Percentiles rank a stretch among this genome's conserved stretches.
Conservation (phyloP, 2,797 vertebrate genomes). For the Oreortyx pictus region DNA sequence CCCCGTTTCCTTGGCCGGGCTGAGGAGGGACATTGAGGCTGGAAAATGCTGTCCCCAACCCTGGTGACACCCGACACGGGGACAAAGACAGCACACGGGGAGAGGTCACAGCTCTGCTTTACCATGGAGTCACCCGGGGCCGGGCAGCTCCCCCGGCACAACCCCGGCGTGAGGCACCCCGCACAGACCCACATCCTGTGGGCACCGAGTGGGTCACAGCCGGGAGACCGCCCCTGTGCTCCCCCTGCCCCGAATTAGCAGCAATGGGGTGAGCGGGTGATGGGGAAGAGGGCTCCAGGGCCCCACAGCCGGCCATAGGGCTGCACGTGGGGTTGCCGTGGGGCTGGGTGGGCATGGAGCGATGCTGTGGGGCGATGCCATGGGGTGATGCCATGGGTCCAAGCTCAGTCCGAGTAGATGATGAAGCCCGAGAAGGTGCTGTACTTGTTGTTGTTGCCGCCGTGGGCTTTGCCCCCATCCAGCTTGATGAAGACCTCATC, state of each 20-base stretch:
- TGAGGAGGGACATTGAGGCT: too few relatives aligned
- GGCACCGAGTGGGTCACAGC: background rate
- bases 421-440: constrained; percentile 99
- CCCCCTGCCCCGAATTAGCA: background rate
- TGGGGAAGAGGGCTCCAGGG: background rate
- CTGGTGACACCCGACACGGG: background rate
- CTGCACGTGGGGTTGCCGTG: background rate
- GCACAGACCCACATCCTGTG: constrained; percentile 25
- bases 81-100: constrained; percentile 42
- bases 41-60: fast-evolving
- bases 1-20: too few relatives aligned
- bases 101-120: constrained; percentile 64
- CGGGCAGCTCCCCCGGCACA: background rate
- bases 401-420: constrained; percentile 94
- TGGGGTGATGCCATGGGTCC: background rate
- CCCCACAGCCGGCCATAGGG: background rate
- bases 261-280: background rate
- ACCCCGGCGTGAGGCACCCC: background rate
- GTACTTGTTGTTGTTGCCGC: constrained; percentile 99
- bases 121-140: background rate
- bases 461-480: constrained; percentile 97
- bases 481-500: constrained; percentile 98
- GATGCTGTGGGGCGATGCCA: background rate
- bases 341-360: background rate
- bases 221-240: background rate